Percentiles rank a stretch among this genome's conserved stretches.
phyloP scores from a whole-genome alignment of 2,113 vertebrate species.

The Oncorhynchus mykiss region DNA sequence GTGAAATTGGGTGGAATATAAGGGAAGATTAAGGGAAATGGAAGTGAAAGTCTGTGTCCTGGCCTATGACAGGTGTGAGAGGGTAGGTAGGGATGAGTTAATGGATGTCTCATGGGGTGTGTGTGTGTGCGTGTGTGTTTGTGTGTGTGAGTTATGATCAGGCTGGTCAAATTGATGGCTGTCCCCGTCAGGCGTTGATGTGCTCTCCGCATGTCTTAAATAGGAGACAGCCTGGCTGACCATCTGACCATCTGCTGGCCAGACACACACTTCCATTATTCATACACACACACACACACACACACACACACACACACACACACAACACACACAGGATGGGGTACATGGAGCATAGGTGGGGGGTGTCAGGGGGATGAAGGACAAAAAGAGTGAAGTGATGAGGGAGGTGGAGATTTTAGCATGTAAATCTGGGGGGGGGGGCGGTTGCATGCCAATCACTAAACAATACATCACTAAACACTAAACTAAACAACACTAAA shows the following conservation, averaged over 20 bases:
- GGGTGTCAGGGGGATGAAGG: background rate
- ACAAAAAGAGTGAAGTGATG: constrained; percentile 2
- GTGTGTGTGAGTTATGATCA: constrained; percentile 24
- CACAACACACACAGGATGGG: constrained; percentile 22
- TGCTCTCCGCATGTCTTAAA: constrained; percentile 50
- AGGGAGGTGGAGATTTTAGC: no score
- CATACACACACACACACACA: constrained; percentile 32
- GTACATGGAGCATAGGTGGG: constrained; percentile 3
- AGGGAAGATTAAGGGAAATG: no score
- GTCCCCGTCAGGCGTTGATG: constrained; percentile 55
- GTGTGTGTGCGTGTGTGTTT: constrained; percentile 33
- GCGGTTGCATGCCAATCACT: no score
- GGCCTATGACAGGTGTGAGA: constrained; percentile 3
- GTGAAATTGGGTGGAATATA: no score
- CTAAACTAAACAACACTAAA: no score
- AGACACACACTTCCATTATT: constrained; percentile 70
- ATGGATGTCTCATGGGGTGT: background rate
- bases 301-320: constrained; percentile 13
- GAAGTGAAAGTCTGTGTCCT: no score
- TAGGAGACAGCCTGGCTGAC: constrained; percentile 55
- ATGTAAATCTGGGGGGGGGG: no score
- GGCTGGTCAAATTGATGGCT: background rate
- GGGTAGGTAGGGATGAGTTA: background rate
- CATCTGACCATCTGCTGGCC: constrained; percentile 75
- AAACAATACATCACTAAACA: no score